Conservation (phyloP, 2,113 vertebrate genomes). For the Helogale parvula region DNA sequence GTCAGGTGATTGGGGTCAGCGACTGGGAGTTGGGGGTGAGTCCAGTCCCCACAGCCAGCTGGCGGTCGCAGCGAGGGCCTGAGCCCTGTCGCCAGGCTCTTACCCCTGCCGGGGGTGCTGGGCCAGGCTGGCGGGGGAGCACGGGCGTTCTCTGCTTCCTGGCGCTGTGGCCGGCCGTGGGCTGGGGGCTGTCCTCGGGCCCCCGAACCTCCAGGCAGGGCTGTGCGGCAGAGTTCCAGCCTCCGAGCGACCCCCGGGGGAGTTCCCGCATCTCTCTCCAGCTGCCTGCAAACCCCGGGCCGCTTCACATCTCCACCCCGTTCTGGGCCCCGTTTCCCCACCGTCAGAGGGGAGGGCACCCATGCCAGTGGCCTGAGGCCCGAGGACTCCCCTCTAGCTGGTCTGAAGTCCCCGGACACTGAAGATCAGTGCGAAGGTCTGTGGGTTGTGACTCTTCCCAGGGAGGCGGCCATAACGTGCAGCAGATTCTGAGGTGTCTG, state of each 20-base stretch:
- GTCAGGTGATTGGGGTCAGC: neutral
- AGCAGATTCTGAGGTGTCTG: neutral
- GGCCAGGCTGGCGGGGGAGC: neutral
- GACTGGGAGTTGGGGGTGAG: accelerated
- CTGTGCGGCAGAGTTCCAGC: neutral
- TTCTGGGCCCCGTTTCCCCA: neutral
- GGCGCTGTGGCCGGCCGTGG: accelerated
- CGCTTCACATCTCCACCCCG: accelerated
- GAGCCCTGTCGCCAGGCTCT: neutral
- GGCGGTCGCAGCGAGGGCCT: neutral
- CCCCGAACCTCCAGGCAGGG: neutral
- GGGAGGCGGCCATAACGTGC: neutral
- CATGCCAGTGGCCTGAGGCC: neutral
- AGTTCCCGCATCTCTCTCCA: neutral
- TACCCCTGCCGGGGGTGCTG: neutral
- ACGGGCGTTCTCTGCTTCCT: accelerated
- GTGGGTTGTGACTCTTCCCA: accelerated
- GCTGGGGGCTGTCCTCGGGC: neutral
- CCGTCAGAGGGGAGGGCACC: neutral
- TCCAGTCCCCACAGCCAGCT: neutral
- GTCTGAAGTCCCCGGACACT: neutral
- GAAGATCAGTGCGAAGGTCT: neutral
- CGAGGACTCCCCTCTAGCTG: accelerated
- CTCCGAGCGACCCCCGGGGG: neutral
- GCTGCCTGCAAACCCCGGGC: neutral